Conservation (phyloP, 2,797 vertebrate species). For the Phrynocephalus forsythii region DNA sequence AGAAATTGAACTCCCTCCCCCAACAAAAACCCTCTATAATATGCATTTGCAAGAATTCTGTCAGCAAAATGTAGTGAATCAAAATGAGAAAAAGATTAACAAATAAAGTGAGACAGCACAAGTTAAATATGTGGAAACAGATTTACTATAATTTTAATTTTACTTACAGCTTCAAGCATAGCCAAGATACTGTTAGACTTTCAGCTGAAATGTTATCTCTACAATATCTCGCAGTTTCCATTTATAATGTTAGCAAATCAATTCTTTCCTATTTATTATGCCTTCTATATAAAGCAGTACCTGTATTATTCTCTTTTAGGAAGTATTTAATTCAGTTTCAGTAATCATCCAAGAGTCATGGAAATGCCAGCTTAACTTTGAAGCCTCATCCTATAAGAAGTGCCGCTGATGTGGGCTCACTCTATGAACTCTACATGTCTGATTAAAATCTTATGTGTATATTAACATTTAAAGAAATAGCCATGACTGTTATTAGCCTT, state of each 20-base stretch:
- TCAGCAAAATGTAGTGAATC: not conserved
- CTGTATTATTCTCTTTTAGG: slow-evolving; percentile 40
- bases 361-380: slow-evolving; percentile 66
- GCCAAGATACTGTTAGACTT: not conserved
- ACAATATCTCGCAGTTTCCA: not conserved
- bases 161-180: not conserved
- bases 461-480: slow-evolving; percentile 76
- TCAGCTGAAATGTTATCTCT: not conserved
- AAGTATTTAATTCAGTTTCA: slow-evolving; percentile 55
- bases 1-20: not conserved
- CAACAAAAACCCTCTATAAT: not conserved
- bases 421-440: slow-evolving; percentile 53
- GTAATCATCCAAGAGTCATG: slow-evolving; percentile 50
- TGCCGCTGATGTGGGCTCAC: slow-evolving; percentile 54
- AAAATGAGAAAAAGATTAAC: not conserved
- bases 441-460: slow-evolving; percentile 73
- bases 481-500: slow-evolving; percentile 68
- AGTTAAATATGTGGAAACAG: not conserved
- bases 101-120: not conserved
- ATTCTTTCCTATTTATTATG: not conserved
- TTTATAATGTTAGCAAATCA: slow-evolving; percentile 6
- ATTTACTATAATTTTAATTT: slow-evolving; percentile 24
- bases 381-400: slow-evolving; percentile 58
- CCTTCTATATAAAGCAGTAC: not conserved
- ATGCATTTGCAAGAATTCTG: not conserved